Base-by-base conservation (phyloP, 30 jellyfish, hydroid and myxozoan genomes). In the Pelagia noctiluca region DNA sequence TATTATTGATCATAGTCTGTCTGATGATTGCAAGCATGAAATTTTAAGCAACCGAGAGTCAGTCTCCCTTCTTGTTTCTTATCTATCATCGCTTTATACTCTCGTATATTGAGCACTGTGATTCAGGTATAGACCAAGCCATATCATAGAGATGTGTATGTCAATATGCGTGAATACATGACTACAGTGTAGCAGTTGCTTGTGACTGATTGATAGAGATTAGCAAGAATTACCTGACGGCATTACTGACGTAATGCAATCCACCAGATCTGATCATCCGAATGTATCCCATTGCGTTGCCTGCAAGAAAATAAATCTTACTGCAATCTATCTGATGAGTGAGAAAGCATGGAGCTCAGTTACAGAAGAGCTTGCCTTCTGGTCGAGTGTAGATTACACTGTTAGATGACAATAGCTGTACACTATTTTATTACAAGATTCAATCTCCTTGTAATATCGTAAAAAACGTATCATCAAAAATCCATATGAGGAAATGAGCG, bases 181-280 rank as follows among this genome's bases (percentile, higher is more conserved):
- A 16, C 57, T 42, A 5, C 8, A 42, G 16, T 42, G 57, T 5
- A 42, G 8, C 57, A 42, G 16, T 42, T 8, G 16, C 57, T 5
- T 42, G 8, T 8, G 12, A 5, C 57, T 42, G 57, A 5, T 16
- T 5, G 16, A 5, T 42, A 42, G 8, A 30, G 35, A n/a, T 3
- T 16, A 1, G 31, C 28, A 8, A 1, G 2, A 24, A 63, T 25
- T 71, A 92, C 98, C 98, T 64, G 60, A 93, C 90, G 3, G 96
- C 98, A 57, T 88, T 82, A 84, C 98, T 88, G 87, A 88, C 87
- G 57, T 78, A 87, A 50, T 93, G 97, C 38, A 93, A 75, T 47
- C 98, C 98, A 50, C 98, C 98, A 37, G 98, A 93, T 28, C 98
- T 82, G 54, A 93, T 93, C 89, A 93, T 70, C 0, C 98, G 89